Evolutionary conservation across 2,113 vertebrate species (phyloP).

Genomic region (Ictidomys tridecemlineatus): DNA sequence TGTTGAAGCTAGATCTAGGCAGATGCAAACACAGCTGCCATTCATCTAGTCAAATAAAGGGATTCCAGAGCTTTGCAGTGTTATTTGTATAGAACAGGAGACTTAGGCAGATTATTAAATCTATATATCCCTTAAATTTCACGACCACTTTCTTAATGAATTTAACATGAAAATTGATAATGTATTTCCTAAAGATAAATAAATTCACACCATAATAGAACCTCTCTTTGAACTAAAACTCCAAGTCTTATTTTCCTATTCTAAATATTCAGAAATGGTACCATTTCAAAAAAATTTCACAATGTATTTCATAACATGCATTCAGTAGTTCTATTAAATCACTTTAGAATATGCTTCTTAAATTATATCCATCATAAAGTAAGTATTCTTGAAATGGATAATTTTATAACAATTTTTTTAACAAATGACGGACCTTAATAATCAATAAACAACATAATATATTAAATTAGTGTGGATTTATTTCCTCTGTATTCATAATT

Average conservation of each 20-base stretch:
- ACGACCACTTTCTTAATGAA: neutral
- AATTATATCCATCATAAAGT: neutral
- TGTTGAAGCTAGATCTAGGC: neutral
- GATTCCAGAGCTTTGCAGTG: neutral
- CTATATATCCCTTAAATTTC: conserved; percentile 1
- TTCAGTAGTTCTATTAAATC: neutral
- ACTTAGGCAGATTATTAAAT: conserved; percentile 27
- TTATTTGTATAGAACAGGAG: conserved; percentile 53
- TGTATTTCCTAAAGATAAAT: neutral
- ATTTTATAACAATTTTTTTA: neutral
- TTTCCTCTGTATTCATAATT: neutral
- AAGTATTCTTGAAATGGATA: neutral
- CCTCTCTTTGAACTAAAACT: neutral
- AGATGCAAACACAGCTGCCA: conserved; percentile 21
- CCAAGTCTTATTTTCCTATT: neutral
- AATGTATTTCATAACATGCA: neutral
- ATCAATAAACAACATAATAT: neutral
- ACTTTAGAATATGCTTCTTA: conserved; percentile 1
- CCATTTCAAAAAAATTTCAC: neutral
- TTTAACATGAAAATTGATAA: neutral
- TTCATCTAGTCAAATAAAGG: conserved; percentile 52
- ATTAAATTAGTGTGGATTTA: neutral
- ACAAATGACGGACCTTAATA: neutral
- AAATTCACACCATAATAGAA: neutral
- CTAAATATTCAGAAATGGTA: conserved; percentile 23